phyloP scores from a whole-genome alignment of 53 echinoderm and acorn worm species.

The Stichopus horrens region DNA sequence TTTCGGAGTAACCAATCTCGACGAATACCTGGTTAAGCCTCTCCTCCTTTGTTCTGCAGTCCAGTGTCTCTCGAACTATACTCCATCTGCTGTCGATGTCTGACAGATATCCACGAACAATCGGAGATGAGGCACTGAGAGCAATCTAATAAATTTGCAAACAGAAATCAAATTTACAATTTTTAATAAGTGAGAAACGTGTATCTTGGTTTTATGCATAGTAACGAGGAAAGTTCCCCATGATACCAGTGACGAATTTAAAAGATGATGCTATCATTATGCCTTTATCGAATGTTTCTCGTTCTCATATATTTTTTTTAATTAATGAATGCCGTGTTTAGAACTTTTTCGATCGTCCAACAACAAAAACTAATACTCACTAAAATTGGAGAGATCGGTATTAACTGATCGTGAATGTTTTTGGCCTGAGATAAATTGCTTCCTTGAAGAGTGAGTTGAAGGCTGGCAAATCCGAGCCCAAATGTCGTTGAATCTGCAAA shows the following conservation, averaged over 20 bases:
- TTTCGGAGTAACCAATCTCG: no score
- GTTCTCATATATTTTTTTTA: no score
- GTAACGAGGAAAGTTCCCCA: no score
- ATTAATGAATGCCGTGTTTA: no score
- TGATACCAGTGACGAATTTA: no score
- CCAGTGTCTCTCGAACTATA: neutral
- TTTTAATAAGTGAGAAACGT: no score
- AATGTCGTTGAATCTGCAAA: neutral
- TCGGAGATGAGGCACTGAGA: neutral
- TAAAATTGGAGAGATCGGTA: neutral
- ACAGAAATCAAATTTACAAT: no score
- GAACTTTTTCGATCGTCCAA: no score
- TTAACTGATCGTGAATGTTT: neutral
- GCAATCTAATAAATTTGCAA: neutral
- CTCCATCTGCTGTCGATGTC: constrained; percentile 20
- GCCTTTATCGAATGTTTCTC: no score
- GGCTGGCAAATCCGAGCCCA: neutral
- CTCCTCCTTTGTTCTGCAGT: constrained; percentile 26
- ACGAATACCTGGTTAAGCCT: neutral
- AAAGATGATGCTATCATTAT: no score
- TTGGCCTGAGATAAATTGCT: neutral
- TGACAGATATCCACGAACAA: neutral
- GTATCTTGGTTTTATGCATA: no score
- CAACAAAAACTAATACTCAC: neutral
- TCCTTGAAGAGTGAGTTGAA: neutral